Percentiles rank a stretch among this genome's conserved stretches.
phyloP scores from a whole-genome alignment of 1,140 invertebrate genomes.

The Drosophila oshimai region DNA sequence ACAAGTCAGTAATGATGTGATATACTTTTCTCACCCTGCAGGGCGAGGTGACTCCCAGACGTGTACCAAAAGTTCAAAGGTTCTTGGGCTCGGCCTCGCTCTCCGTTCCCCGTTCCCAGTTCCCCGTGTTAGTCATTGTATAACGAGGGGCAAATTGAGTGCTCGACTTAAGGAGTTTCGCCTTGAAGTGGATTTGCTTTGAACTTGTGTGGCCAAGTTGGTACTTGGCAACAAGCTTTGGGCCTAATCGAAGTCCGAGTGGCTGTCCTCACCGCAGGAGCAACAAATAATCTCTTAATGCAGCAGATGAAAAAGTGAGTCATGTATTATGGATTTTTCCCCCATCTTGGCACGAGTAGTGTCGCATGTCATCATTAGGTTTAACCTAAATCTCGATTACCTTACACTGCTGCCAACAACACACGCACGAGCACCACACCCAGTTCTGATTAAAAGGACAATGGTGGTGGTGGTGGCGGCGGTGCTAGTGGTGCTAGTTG shows the following conservation, averaged over 20 bases:
- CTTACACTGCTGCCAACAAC: slow-evolving; percentile 40
- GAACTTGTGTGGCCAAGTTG: slow-evolving; percentile 54
- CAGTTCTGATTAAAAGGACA: slow-evolving; percentile 40
- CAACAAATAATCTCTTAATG: slow-evolving; percentile 38
- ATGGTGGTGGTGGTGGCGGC: background rate
- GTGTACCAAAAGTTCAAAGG: slow-evolving; percentile 68
- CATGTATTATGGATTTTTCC: slow-evolving; percentile 71
- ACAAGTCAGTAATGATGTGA: background rate
- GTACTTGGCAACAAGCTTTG: slow-evolving; percentile 43
- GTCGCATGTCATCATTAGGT: slow-evolving; percentile 78
- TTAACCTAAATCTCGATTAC: slow-evolving; percentile 78
- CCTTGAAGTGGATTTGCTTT: slow-evolving; percentile 68
- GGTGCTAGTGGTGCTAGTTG: background rate
- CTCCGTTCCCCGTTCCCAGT: slow-evolving; percentile 7
- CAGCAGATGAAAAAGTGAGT: slow-evolving; percentile 48
- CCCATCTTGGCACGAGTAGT: slow-evolving; percentile 60
- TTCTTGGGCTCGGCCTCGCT: slow-evolving; percentile 36
- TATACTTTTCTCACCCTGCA: background rate
- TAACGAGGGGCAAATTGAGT: slow-evolving; percentile 67
- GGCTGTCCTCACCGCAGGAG: slow-evolving; percentile 14
- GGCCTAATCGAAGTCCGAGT: slow-evolving; percentile 36
- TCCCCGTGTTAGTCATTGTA: slow-evolving; percentile 44
- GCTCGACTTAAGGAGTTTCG: slow-evolving; percentile 46
- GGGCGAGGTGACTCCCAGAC: slow-evolving; percentile 1
- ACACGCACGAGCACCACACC: slow-evolving; percentile 74